Conservation (phyloP, 1,140 invertebrate genomes). For the Conopomorpha cramerella region DNA sequence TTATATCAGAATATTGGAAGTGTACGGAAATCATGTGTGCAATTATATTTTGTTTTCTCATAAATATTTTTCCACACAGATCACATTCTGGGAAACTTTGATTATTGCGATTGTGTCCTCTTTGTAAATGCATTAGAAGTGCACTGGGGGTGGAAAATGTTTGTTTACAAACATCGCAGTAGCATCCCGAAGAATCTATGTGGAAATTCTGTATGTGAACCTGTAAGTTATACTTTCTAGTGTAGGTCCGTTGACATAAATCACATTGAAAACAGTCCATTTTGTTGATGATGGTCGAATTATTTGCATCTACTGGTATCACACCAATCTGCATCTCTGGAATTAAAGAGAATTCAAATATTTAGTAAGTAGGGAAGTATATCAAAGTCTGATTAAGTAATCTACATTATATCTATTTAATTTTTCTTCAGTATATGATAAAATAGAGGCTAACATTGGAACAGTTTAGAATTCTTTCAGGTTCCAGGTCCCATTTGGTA, state of each 20-base stretch:
- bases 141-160: constrained; percentile 23
- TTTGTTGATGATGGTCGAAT: too few relatives aligned
- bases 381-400: too few relatives aligned
- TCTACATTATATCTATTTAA: too few relatives aligned
- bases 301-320: too few relatives aligned
- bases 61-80: constrained; percentile 34
- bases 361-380: too few relatives aligned
- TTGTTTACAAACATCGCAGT: constrained; percentile 26
- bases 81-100: constrained; percentile 34
- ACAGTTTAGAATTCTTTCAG: too few relatives aligned
- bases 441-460: too few relatives aligned
- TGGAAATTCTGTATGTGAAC: constrained; percentile 40
- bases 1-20: constrained; percentile 17
- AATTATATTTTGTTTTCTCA: constrained; percentile 32
- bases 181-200: constrained; percentile 18
- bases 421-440: too few relatives aligned
- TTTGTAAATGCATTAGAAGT: constrained; percentile 17
- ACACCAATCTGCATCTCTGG: too few relatives aligned
- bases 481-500: too few relatives aligned
- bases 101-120: constrained; percentile 26
- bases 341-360: too few relatives aligned
- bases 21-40: constrained; percentile 38
- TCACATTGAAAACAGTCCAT: too few relatives aligned
- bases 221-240: constrained; percentile 32
- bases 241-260: constrained; percentile 29